A percentile compares a stretch with the other conserved stretches of the same genome.
Evolutionary conservation across 2,797 vertebrate genomes (phyloP).

Genomic region (Melopsittacus undulatus): DNA sequence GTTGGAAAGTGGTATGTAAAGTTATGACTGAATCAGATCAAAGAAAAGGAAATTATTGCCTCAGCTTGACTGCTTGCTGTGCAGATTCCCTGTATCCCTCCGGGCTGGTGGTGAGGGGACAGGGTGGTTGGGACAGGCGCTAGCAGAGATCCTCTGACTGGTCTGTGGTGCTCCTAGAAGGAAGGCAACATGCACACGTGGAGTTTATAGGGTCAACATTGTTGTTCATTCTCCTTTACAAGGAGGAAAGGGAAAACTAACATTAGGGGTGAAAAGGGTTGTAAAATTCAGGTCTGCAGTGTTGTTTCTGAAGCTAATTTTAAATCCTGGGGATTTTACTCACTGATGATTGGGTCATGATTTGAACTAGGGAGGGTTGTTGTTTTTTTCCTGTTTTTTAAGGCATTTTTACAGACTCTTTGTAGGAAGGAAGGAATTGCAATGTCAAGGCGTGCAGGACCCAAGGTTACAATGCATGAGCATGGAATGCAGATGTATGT

Average conservation of each 20-base stretch:
- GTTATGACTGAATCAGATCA: not conserved
- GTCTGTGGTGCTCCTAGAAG: not conserved
- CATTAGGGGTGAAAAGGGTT: fast-evolving
- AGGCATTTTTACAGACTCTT: not conserved
- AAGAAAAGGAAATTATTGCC: not conserved
- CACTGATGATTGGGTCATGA: not conserved
- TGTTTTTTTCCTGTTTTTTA: not conserved
- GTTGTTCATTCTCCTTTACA: not conserved
- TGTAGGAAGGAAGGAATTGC: not conserved
- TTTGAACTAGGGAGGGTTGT: not conserved
- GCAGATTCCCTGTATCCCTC: not conserved
- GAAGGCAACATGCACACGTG: fast-evolving
- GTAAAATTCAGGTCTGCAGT: not conserved
- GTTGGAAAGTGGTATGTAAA: not conserved
- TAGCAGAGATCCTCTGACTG: not conserved
- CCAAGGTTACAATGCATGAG: not conserved
- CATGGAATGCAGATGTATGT: not conserved
- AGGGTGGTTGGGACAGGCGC: fast-evolving
- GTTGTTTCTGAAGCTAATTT: not conserved
- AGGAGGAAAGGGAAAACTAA: not conserved
- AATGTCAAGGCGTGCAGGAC: not conserved
- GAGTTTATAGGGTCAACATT: not conserved
- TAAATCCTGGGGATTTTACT: not conserved
- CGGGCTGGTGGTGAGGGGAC: fast-evolving
- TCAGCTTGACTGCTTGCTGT: not conserved